These are phyloP conservation scores for Lagorchestes hirsutus DNA, from an alignment of 2,797 vertebrate genomes.

Conservation along the genomic window DNA sequence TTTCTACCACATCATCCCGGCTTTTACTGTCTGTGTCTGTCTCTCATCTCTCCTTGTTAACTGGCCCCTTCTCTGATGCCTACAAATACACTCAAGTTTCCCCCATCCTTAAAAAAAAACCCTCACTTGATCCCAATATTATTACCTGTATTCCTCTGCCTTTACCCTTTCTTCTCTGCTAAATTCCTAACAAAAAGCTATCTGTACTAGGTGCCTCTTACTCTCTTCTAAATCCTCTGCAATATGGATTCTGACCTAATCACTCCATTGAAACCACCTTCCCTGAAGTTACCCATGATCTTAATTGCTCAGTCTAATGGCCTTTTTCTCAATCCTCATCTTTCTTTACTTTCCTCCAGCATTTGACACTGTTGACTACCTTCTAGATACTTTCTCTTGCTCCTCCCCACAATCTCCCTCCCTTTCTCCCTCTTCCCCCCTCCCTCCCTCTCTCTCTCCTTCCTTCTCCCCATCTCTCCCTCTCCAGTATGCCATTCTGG, in stretches of 20 bases:
- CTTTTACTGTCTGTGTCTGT: not conserved
- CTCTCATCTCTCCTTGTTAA: not conserved
- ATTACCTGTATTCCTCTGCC: not conserved
- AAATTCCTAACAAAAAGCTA: not conserved
- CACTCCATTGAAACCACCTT: not conserved
- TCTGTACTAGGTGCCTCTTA: not conserved
- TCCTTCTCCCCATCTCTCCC: not conserved
- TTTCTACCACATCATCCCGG: not conserved
- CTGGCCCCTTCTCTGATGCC: not conserved
- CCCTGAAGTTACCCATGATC: not conserved
- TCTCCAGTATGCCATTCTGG: not conserved
- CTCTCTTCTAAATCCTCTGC: not conserved
- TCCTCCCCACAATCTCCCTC: not conserved
- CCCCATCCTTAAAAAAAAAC: not conserved
- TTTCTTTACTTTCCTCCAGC: not conserved
- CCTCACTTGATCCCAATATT: not conserved
- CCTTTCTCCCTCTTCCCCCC: fast-evolving
- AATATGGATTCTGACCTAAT: not conserved
- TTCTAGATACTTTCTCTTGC: not conserved
- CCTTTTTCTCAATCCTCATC: not conserved
- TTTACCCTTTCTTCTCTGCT: not conserved
- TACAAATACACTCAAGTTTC: not conserved
- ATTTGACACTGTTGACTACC: not conserved
- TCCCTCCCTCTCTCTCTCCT: not conserved
- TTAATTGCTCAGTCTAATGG: not conserved